Evolutionary conservation across 2,888 invertebrate genomes (phyloP).

Genomic region (Cordilura impudica): DNA sequence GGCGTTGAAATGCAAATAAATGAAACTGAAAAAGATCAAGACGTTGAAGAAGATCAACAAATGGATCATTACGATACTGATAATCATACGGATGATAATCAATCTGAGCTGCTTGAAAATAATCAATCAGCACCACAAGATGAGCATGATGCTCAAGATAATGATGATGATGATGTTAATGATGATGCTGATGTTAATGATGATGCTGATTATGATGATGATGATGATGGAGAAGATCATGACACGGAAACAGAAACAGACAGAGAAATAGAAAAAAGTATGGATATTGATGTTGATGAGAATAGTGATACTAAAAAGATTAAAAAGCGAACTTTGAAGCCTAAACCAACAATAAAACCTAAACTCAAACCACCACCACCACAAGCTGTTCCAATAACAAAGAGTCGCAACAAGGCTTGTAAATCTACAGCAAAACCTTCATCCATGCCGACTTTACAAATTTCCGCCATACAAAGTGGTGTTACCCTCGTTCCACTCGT

Average conservation of each 20-base stretch:
- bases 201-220: not conserved
- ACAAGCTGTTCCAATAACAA: conserved; percentile 6
- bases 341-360: conserved; percentile 13
- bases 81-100: conserved; percentile 13
- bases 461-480: conserved; percentile 68
- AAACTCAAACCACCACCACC: not conserved
- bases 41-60: conserved; percentile 58
- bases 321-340: not conserved
- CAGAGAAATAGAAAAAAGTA: not conserved
- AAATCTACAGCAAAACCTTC: conserved; percentile 60
- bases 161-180: conserved; percentile 4
- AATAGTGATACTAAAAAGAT: conserved; percentile 23
- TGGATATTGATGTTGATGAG: not conserved
- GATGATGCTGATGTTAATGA: not conserved
- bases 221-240: not conserved
- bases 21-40: conserved; percentile 30
- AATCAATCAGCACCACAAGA: conserved; percentile 26
- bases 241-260: not conserved
- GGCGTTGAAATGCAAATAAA: conserved; percentile 66
- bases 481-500: conserved; percentile 43
- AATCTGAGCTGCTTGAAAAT: not conserved
- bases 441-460: conserved; percentile 63
- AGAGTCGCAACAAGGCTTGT: conserved; percentile 59
- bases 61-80: conserved; percentile 65
- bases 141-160: conserved; percentile 16